Percentiles rank a stretch among this genome's conserved stretches.
phyloP scores from a whole-genome alignment of 2,113 vertebrate species.

The Neolamprologus caudopunctatus region DNA sequence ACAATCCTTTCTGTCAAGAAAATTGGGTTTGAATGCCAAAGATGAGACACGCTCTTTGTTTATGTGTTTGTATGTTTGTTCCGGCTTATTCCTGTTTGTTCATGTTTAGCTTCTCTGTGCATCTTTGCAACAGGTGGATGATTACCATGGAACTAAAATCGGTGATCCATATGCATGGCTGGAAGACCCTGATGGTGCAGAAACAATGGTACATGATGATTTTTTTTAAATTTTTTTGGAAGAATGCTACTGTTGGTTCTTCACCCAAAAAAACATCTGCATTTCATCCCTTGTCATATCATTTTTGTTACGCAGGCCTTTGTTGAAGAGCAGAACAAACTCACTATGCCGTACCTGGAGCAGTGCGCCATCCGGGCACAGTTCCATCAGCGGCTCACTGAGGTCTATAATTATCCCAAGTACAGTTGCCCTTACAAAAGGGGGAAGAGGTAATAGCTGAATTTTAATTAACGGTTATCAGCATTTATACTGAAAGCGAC shows the following conservation, averaged over 20 bases:
- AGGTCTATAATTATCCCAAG: slow-evolving; percentile 74
- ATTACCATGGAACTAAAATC: slow-evolving; percentile 64
- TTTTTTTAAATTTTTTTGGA: rapidly evolving
- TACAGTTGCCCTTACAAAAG: slow-evolving; percentile 76
- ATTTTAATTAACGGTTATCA: background rate
- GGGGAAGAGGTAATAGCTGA: slow-evolving; percentile 47
- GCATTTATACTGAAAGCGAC: background rate
- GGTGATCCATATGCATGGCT: slow-evolving; percentile 68
- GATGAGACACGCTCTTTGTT: background rate
- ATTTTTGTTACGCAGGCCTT: slow-evolving; percentile 46
- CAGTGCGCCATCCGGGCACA: slow-evolving; percentile 44
- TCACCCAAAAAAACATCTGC: rapidly evolving
- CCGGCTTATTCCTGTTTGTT: background rate
- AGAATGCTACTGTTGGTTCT: background rate
- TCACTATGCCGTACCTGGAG: slow-evolving; percentile 73
- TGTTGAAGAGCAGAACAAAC: slow-evolving; percentile 71
- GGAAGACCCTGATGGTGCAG: slow-evolving; percentile 65
- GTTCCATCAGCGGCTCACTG: slow-evolving; percentile 68
- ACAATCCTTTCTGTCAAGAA: background rate
- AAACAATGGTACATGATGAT: slow-evolving; percentile 57
- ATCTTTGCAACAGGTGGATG: slow-evolving; percentile 52
- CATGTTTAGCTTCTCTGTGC: background rate
- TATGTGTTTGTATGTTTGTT: background rate
- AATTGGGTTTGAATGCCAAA: background rate
- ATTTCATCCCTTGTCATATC: background rate